phyloP scores from a whole-genome alignment of 2,113 vertebrate species.

The Tupaia tana region DNA sequence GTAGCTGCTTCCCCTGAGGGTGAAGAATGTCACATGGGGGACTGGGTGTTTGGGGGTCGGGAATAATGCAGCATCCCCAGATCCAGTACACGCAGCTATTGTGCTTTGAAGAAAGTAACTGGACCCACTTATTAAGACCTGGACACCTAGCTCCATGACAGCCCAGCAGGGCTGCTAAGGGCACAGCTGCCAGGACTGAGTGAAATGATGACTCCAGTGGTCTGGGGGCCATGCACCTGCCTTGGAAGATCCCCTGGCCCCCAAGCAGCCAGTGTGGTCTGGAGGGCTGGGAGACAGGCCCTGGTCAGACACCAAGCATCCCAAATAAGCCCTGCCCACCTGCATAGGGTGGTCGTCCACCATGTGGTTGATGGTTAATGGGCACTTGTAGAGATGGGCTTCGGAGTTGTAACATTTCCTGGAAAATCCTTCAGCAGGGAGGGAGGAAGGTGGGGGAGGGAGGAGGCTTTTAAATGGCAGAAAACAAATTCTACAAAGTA shows the following conservation, averaged over 20 bases:
- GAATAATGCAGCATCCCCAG: not conserved
- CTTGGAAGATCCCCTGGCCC: not conserved
- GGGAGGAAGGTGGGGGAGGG: not conserved
- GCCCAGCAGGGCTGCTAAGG: not conserved
- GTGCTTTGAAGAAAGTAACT: not conserved
- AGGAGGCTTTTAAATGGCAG: not conserved
- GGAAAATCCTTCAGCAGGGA: not conserved
- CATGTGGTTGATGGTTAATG: not conserved
- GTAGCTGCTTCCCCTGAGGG: not conserved
- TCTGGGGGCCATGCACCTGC: too few species aligned
- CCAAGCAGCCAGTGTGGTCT: not conserved
- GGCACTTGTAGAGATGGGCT: not conserved
- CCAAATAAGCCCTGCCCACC: not conserved
- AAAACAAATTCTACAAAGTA: not conserved
- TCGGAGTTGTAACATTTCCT: not conserved
- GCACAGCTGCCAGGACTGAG: fast-evolving
- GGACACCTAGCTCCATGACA: not conserved
- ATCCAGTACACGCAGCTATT: not conserved
- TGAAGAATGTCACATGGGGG: fast-evolving
- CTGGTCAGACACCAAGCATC: fast-evolving
- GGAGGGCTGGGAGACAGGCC: not conserved
- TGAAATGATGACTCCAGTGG: fast-evolving
- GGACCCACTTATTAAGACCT: not conserved
- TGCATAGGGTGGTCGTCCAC: not conserved
- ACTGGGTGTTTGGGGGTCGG: fast-evolving